Base-by-base conservation (phyloP, 2,888 invertebrate species). In the Eilema sororculum region DNA sequence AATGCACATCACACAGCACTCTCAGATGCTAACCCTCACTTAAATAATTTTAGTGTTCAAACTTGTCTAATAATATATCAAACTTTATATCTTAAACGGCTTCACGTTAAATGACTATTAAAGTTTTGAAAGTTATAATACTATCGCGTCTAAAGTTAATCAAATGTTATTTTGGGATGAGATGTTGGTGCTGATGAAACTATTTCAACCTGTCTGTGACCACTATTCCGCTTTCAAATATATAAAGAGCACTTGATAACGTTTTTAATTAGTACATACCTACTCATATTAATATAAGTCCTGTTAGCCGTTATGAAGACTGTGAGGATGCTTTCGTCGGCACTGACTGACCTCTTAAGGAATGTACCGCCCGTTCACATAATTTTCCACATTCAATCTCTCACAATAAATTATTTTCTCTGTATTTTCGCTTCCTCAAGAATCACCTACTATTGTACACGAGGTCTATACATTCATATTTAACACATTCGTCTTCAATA, bases 11-110 rank as follows among this genome's bases (percentile, higher is more conserved):
- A 96, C 96, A 41, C 96, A 96, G 79, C 96, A 96, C 70, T 96
- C 96, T 2, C 96, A 97, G 86, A 96, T 96, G 85, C 89, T 96
- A 5, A 96, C 96, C 61, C 90, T 96, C n/a, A 92, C 91, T 10
- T 95, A 91, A 79, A 78, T 67, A 10, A 33, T 24, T 67, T 24
- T 60, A 25, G 8, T 65, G 16, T 24, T 25, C 8, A 37, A 63
- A 37, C 20, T 65, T 37, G 20, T 12, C 58, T 67, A 61, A 61
- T 33, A 33, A 61, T 5, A 25, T 28, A 20, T 22, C 16, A 16
- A 67, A 62, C 33, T 62, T 37, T 24, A 10, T 22, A 52, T 30
- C 24, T 20, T 20, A 61, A 61, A 67, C 37, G 30, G 13, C 25
- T 68, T 41, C 13, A 37, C 25, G 37, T 25, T 58, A 58, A 58